These are phyloP conservation scores for Aleadryas rufinucha DNA, from an alignment of 2,113 vertebrate species.

Conservation along the genomic window DNA sequence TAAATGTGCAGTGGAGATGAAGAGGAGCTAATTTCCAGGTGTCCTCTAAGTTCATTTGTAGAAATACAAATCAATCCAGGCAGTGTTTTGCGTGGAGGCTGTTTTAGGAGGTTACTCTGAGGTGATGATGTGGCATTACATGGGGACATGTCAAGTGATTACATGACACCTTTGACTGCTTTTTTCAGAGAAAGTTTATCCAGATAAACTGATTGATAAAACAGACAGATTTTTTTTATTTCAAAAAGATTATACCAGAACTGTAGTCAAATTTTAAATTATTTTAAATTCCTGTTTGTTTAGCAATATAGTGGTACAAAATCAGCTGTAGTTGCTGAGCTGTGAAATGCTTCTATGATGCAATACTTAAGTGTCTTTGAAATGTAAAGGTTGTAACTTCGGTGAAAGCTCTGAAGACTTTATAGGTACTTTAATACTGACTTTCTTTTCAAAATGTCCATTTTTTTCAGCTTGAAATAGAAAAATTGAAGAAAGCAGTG, in stretches of 20 bases:
- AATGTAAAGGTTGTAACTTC: neutral
- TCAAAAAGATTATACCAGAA: neutral
- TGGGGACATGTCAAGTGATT: neutral
- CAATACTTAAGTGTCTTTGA: neutral
- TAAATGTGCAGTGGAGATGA: neutral
- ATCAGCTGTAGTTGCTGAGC: neutral
- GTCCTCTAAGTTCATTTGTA: neutral
- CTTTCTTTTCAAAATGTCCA: neutral
- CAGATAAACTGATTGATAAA: neutral
- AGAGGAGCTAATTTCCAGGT: neutral
- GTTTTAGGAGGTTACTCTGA: neutral
- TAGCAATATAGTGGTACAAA: neutral
- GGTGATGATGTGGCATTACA: neutral
- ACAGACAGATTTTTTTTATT: neutral
- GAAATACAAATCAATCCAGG: neutral
- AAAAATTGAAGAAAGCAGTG: slow-evolving; percentile 87
- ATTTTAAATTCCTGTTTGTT: neutral
- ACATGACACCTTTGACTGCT: neutral
- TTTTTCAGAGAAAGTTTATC: neutral
- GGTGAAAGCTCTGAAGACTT: neutral
- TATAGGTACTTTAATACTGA: neutral
- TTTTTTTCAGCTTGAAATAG: slow-evolving; percentile 86
- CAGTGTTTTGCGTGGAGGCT: neutral
- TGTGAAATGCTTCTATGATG: neutral
- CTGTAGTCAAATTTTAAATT: neutral